Evolutionary conservation across 2,888 invertebrate genomes (phyloP), one percentile per base, ranked within the genome.

Genomic region (Agapostemon virescens): DNA sequence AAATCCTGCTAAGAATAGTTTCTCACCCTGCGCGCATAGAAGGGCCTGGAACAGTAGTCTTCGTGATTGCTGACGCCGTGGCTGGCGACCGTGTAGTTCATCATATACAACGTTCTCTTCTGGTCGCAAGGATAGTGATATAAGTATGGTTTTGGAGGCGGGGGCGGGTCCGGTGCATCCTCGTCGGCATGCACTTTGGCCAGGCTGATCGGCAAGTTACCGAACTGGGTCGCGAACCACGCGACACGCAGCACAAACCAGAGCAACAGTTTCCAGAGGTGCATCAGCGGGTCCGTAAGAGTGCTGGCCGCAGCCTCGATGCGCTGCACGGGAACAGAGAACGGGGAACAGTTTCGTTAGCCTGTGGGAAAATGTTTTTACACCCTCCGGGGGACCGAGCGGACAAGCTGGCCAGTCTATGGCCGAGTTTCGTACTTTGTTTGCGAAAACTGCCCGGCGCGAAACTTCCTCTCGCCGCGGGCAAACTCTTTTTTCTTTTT

Each of bases 71-170:
- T 93, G 79, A 93, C 92, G 73, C 92, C 92, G 26, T 88, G 88
- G 26, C 90, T 86, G 15, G 92, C 92, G 77, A 94, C 93, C 2
- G 93, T 93, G 84, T 95, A 95, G 85, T 96, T 95, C 84, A 96
- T 91, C 69, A 95, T 95, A 90, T 95, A 97, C 4, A 97, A 93
- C 49, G 94, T 95, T 77, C 95, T 95, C 82, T 95, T 94, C 90
- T 95, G 95, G 91, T 97, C 97, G 91, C 97, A 97, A 2, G 97
- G 95, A 86, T 94, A 94, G 23, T 90, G 93, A 68, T 87, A 79
- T 66, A 87, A 83, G 3, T 88, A 87, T 42, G 86, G 88, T 0
- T 85, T 85, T 5, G 90, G 90, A 0, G 91, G 90, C 5, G 91
- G 90, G 7, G 91, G 90, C 13, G 91, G 91, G n/a, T 90, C 90